phyloP scores from a whole-genome alignment of 1,140 invertebrate genomes.

The Coptotermes formosanus region DNA sequence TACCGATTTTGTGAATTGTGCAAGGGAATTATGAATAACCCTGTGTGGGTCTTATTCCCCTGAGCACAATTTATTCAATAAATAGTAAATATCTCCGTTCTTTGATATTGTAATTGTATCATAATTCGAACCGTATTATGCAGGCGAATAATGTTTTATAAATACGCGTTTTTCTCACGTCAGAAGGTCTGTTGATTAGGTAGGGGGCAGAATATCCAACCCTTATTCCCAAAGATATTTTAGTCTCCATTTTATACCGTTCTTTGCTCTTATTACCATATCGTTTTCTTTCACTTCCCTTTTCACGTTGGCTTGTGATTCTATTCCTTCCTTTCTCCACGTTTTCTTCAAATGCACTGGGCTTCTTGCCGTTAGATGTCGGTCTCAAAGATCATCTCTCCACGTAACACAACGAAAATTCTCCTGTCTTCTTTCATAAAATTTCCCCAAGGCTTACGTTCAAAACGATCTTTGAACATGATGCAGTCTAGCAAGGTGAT shows the following conservation, averaged over 20 bases:
- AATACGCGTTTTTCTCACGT: no score
- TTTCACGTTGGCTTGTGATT: not conserved
- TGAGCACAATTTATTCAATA: no score
- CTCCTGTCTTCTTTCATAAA: not conserved
- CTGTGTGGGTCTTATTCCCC: no score
- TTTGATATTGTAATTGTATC: no score
- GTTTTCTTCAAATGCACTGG: not conserved
- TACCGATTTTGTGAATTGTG: no score
- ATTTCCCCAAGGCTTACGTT: slow-evolving; percentile 12
- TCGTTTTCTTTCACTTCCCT: not conserved
- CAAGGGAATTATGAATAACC: no score
- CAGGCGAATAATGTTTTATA: no score
- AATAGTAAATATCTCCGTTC: no score
- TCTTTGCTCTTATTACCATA: not conserved
- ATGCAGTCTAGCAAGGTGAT: not conserved
- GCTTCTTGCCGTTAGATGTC: not conserved
- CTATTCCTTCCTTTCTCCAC: not conserved
- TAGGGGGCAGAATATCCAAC: not conserved
- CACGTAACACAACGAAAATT: not conserved
- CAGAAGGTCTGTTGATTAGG: not conserved
- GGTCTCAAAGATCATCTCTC: not conserved
- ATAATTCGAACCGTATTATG: no score
- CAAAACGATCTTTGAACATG: not conserved
- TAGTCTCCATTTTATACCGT: not conserved
- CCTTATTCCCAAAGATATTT: not conserved